Percentiles rank a stretch among this genome's conserved stretches.
phyloP scores from a whole-genome alignment of 2,113 vertebrate genomes.

The Ptyas mucosa region DNA sequence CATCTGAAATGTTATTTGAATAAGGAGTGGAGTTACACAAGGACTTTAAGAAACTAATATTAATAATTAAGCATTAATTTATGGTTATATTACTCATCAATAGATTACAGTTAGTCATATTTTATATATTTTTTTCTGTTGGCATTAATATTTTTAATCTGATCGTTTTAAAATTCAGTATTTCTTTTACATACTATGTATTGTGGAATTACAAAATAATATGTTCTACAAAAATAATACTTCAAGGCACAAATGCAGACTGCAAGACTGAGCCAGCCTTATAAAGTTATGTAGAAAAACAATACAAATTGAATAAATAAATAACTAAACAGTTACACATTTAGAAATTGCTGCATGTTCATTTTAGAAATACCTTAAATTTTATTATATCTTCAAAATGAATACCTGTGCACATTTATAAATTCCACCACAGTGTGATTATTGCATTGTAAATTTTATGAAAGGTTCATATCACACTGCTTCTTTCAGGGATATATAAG shows the following conservation, averaged over 20 bases:
- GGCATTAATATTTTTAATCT: background rate
- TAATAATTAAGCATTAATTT: background rate
- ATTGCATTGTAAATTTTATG: background rate
- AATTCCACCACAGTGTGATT: background rate
- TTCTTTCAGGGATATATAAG: background rate
- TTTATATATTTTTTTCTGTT: background rate
- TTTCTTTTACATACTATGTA: background rate
- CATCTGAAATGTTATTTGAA: background rate
- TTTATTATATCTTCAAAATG: background rate
- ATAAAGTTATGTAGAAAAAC: background rate
- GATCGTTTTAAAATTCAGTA: background rate
- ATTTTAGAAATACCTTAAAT: background rate
- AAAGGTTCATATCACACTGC: background rate
- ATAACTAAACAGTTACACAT: background rate
- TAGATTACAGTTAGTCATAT: background rate
- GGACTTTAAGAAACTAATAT: background rate
- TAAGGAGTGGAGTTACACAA: background rate
- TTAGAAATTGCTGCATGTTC: background rate
- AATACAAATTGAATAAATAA: background rate
- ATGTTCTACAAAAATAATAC: background rate
- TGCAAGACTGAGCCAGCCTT: background rate
- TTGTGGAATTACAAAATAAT: background rate
- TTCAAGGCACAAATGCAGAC: background rate
- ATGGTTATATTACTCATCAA: background rate
- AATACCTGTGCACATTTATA: background rate